Percentiles rank a stretch among this genome's conserved stretches.
phyloP scores from a whole-genome alignment of 2,113 vertebrate genomes.

The Conger conger region DNA sequence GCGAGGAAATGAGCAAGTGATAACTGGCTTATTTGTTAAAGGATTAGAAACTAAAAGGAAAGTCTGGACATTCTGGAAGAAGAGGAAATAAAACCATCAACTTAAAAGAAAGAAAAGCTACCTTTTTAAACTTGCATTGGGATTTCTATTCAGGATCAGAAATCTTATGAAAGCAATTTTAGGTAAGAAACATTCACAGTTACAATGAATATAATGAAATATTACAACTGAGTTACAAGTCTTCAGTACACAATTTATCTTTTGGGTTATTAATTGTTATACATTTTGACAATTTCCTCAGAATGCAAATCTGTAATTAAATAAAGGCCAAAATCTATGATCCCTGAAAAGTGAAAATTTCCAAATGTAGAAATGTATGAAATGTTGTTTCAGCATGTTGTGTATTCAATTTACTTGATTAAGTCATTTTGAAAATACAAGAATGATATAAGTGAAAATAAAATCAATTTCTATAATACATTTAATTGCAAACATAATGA shows the following conservation, averaged over 20 bases:
- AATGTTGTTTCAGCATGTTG: too few relatives aligned
- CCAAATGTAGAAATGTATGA: too few relatives aligned
- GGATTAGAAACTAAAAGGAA: neutral
- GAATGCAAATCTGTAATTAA: too few relatives aligned
- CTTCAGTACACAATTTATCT: neutral
- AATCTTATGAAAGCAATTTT: neutral
- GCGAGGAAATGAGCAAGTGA: neutral
- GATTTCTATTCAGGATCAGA: neutral
- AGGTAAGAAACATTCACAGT: slow-evolving; percentile 12
- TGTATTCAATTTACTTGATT: too few relatives aligned
- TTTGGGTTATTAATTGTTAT: neutral
- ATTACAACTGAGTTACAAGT: neutral
- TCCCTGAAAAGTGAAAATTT: too few relatives aligned
- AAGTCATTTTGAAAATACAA: too few relatives aligned
- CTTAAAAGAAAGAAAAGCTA: neutral
- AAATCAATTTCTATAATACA: too few relatives aligned
- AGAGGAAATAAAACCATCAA: neutral
- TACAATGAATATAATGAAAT: neutral
- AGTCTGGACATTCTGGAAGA: neutral
- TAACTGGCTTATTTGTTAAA: neutral
- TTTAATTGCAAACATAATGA: too few relatives aligned
- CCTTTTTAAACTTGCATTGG: neutral
- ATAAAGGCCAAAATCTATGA: too few relatives aligned
- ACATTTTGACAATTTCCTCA: too few relatives aligned
- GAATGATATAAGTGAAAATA: too few relatives aligned